These are phyloP conservation scores for Stichodactyla helianthus DNA, from an alignment of 64 coral and sea anemone species.

Conservation along the genomic window DNA sequence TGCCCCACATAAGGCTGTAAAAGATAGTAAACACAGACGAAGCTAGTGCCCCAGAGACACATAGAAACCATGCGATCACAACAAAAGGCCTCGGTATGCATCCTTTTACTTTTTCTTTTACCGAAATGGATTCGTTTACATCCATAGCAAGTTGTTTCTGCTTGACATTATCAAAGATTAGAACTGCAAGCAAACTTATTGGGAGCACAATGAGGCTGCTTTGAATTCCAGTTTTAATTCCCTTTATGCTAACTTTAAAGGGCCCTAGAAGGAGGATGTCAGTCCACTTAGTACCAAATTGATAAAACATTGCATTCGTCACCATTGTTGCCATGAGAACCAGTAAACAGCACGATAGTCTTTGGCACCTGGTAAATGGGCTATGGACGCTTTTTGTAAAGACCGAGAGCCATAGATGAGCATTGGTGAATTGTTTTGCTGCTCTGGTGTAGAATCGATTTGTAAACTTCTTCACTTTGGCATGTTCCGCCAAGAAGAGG, in stretches of 20 bases:
- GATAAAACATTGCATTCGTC: conserved; percentile 89
- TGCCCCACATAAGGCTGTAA: conserved; percentile 43
- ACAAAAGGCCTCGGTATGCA: conserved; percentile 20
- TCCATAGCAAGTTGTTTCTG: background rate
- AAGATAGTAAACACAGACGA: conserved; percentile 23
- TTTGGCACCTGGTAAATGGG: conserved; percentile 74
- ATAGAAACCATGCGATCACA: conserved; percentile 33
- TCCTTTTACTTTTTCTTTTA: background rate
- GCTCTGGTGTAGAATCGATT: conserved; percentile 49
- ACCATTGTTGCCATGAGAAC: conserved; percentile 74
- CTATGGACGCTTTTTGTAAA: conserved; percentile 75
- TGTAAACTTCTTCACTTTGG: conserved; percentile 40
- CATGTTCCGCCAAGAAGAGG: conserved; percentile 1
- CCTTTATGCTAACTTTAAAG: conserved; percentile 67
- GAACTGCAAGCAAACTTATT: conserved; percentile 49
- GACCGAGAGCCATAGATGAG: conserved; percentile 62
- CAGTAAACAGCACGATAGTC: conserved; percentile 72
- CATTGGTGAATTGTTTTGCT: conserved; percentile 41
- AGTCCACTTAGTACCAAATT: conserved; percentile 48
- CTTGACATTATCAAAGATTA: conserved; percentile 65
- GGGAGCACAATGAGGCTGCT: conserved; percentile 70
- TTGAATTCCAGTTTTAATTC: conserved; percentile 85
- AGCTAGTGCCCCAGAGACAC: background rate
- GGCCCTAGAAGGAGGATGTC: conserved; percentile 67
- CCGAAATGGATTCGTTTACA: background rate